A percentile compares a stretch with the other conserved stretches of the same genome.
These are phyloP conservation scores for Hemiprocne comata DNA, from an alignment of 2,113 vertebrate species.

Conservation along the genomic window DNA sequence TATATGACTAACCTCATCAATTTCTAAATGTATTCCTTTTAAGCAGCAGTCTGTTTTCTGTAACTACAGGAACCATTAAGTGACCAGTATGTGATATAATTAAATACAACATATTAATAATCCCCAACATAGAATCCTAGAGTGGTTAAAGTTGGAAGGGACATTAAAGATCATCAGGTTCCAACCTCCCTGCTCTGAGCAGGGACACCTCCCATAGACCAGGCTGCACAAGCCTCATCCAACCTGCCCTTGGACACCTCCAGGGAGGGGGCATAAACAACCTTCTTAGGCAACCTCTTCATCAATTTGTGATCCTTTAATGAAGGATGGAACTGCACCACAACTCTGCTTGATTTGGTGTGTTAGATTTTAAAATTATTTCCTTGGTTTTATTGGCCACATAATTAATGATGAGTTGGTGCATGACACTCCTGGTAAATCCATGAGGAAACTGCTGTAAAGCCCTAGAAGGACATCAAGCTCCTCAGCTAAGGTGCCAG, in stretches of 20 bases:
- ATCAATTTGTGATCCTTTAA: background rate
- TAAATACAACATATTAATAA: conserved; percentile 1
- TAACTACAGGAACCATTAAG: background rate
- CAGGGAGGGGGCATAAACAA: no score
- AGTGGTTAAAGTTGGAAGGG: no score
- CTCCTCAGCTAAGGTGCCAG: background rate
- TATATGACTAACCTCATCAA: background rate
- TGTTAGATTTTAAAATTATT: background rate
- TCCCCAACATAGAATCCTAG: no score
- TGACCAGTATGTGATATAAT: conserved; percentile 23
- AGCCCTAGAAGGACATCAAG: background rate
- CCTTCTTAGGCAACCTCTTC: no score
- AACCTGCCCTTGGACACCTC: no score
- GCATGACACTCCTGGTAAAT: background rate
- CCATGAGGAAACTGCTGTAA: background rate
- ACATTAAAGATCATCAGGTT: no score
- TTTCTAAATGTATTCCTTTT: background rate
- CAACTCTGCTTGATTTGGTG: background rate
- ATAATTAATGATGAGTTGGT: background rate
- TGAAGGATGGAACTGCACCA: background rate
- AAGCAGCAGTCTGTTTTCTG: background rate
- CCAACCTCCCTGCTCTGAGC: no score
- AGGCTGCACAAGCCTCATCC: no score
- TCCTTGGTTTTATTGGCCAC: background rate
- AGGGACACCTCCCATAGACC: no score